These are phyloP conservation scores for Amphimallon solstitiale DNA, from an alignment of 2,888 invertebrate species.

Conservation along the genomic window DNA sequence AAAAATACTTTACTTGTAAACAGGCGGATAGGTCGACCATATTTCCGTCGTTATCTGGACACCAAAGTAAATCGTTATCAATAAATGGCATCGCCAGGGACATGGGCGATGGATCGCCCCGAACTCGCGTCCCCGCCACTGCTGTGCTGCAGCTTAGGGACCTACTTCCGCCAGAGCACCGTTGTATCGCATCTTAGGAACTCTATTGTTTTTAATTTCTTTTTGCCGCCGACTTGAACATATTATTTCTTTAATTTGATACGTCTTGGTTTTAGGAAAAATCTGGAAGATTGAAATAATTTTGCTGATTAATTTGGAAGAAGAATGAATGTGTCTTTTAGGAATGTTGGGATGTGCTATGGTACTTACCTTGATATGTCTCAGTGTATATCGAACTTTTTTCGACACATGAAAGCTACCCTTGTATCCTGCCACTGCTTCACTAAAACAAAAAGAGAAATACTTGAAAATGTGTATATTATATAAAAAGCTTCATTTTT, in stretches of 20 bases:
- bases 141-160: slow-evolving; percentile 50
- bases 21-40: slow-evolving; percentile 92
- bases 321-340: too few relatives aligned
- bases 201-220: not conserved
- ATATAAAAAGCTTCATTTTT: too few relatives aligned
- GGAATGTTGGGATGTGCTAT: too few relatives aligned
- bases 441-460: slow-evolving; percentile 59
- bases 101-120: slow-evolving; percentile 67
- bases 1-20: slow-evolving; percentile 74
- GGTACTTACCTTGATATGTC: slow-evolving; percentile 72
- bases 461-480: not conserved
- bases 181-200: not conserved
- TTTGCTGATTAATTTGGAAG: too few relatives aligned
- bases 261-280: slow-evolving; percentile 47
- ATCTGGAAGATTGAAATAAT: slow-evolving; percentile 49
- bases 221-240: slow-evolving; percentile 4
- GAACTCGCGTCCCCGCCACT: slow-evolving; percentile 74
- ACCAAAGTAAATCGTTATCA: slow-evolving; percentile 94
- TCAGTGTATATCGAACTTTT: slow-evolving; percentile 74
- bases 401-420: slow-evolving; percentile 66
- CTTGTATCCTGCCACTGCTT: slow-evolving; percentile 51
- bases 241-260: not conserved
- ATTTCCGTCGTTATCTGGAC: slow-evolving; percentile 94
- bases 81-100: slow-evolving; percentile 92
- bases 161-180: slow-evolving; percentile 29